phyloP scores from a whole-genome alignment of 2,113 vertebrate species.

The Tenrec ecaudatus region DNA sequence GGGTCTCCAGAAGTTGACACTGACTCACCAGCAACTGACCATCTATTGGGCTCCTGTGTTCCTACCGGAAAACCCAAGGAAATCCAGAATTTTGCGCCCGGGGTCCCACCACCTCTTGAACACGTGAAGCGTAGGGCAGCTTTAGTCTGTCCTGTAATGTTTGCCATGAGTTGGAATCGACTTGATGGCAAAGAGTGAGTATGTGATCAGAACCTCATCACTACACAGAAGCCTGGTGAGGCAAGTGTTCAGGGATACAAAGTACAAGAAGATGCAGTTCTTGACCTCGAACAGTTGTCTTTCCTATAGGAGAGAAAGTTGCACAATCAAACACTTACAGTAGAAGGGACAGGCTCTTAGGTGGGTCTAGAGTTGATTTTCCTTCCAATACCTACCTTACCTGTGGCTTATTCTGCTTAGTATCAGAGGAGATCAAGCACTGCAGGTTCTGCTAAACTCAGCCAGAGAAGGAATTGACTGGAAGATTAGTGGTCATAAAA shows the following conservation, averaged over 20 bases:
- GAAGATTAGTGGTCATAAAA: background rate
- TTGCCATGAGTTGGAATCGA: too few species aligned
- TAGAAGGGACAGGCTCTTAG: background rate
- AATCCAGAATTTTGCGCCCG: too few species aligned
- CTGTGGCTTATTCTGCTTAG: background rate
- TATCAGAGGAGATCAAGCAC: background rate
- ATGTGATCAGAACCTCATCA: too few species aligned
- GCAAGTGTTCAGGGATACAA: background rate
- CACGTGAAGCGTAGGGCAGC: too few species aligned
- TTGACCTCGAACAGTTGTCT: background rate
- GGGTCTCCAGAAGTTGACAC: background rate
- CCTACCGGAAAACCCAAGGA: too few species aligned
- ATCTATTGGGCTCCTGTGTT: too few species aligned
- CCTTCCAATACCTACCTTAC: background rate
- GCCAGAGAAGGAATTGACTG: background rate
- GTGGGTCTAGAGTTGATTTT: background rate
- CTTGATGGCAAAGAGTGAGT: too few species aligned
- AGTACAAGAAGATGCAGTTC: background rate
- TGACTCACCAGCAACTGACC: background rate
- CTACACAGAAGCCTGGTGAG: too few species aligned
- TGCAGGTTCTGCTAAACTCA: background rate
- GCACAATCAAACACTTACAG: background rate
- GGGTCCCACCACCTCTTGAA: too few species aligned
- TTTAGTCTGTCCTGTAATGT: too few species aligned
- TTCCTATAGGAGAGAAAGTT: background rate